Base-by-base conservation (phyloP, 2,113 vertebrate species). In the Laticauda laticaudata region DNA sequence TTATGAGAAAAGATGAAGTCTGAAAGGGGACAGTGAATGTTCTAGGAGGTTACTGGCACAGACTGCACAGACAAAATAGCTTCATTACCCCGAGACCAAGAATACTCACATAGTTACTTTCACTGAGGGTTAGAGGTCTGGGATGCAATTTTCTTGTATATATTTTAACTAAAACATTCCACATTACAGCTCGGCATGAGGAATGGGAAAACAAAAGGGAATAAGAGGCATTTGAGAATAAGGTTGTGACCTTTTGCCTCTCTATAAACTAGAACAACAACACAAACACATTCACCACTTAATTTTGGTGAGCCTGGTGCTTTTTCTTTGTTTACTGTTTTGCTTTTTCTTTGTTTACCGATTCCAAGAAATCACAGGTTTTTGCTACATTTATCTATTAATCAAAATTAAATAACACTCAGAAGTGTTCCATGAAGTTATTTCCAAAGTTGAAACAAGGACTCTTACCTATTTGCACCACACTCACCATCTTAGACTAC, bases 1-100 rank as follows among this genome's bases (percentile, higher is more conserved):
- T 81, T 43, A 0, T 0, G 89, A 95, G 93, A 88, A 91, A 81
- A 53, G 91, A 93, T 90, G 87, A 43, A 87, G 87, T 57, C 75
- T 94, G 94, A 95, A 94, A 91, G 89, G 88, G 93, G 93, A 87
- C 0, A 81, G 90, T 64, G 39, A 75, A 45, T 0, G 0, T 81
- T 87, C 51, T 75, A 92, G 64, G 91, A 93, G 95, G 91, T 93
- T 93, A 4, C 86, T 24, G 87, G 91, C 64, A n/a, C 57, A 54
- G 6, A 45, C 48, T 87, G n/a, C 90, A 87, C 45, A 91, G 87
- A 89, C 2, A 93, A 87, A 94, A 53, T 54, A 94, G 93, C 93
- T 94, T 96, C 94, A 86, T 96, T 96, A 94, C 95, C 95, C 96
- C 86, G 94, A 94, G 95, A 95, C 64, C 15, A 3, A 87, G 29